Evolutionary conservation across 2,113 vertebrate genomes (phyloP).

Genomic region (Myocastor coypus): DNA sequence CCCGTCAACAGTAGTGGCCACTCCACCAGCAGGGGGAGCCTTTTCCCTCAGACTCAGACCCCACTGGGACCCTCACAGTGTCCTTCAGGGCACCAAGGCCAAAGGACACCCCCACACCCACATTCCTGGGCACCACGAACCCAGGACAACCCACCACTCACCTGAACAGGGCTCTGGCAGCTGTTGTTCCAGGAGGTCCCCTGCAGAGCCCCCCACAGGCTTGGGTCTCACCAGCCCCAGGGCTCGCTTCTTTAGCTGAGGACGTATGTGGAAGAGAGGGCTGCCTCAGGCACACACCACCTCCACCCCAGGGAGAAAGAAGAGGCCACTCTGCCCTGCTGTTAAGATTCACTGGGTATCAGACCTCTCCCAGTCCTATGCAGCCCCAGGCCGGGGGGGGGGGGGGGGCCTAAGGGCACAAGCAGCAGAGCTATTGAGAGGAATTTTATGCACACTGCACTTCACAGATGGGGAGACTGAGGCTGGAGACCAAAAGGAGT

Average conservation of each 20-base stretch:
- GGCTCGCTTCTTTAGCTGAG: slow-evolving; percentile 87
- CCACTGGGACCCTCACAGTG: neutral
- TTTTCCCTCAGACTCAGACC: neutral
- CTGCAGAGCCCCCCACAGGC: slow-evolving; percentile 44
- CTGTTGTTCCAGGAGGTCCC: slow-evolving; percentile 75
- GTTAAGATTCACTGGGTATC: no score
- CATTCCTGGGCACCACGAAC: fast-evolving
- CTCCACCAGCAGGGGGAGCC: neutral
- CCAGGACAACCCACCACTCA: slow-evolving; percentile 9
- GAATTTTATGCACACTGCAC: neutral
- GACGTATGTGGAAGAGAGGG: neutral
- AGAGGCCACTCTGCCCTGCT: neutral
- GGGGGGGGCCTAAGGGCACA: neutral
- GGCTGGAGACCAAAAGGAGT: neutral
- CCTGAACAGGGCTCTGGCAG: slow-evolving; percentile 83
- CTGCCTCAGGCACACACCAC: neutral
- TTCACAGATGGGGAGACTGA: neutral
- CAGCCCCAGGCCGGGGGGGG: neutral
- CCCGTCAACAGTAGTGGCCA: neutral
- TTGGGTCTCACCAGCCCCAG: slow-evolving; percentile 86
- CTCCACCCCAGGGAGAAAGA: neutral
- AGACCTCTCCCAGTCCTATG: no score
- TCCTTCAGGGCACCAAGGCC: neutral
- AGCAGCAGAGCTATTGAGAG: neutral
- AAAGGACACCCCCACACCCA: neutral